A percentile compares a stretch with the other conserved stretches of the same genome.
These are phyloP conservation scores for Gallinago nigripennis DNA, from an alignment of 2,797 vertebrate genomes.

Conservation along the genomic window DNA sequence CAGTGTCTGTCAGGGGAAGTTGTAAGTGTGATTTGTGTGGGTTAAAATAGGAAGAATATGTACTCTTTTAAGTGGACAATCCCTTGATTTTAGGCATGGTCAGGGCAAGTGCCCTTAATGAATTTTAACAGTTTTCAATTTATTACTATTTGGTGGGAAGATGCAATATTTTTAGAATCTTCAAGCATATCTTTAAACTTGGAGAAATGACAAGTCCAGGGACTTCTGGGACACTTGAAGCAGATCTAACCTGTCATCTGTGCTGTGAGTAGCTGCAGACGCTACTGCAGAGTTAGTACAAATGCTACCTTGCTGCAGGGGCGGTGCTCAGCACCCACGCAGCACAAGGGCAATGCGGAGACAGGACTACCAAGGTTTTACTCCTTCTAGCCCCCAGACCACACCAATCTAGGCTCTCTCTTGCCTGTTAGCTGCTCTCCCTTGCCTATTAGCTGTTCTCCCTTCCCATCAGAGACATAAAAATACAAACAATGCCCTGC, in stretches of 20 bases:
- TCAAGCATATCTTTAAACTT: conserved; percentile 34
- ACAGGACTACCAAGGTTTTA: background rate
- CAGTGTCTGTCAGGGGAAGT: conserved; percentile 69
- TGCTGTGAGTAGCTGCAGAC: conserved; percentile 3
- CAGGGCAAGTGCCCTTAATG: background rate
- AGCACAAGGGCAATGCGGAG: fast-evolving
- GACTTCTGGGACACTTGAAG: conserved; percentile 46
- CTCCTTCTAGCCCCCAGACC: background rate
- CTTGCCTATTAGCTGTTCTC: background rate
- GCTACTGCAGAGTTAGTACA: background rate
- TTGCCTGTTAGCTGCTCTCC: background rate
- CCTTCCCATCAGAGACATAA: background rate
- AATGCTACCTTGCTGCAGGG: background rate
- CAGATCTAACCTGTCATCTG: conserved; percentile 53
- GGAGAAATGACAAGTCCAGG: conserved; percentile 49
- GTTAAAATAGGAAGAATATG: conserved; percentile 56
- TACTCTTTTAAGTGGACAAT: conserved; percentile 52
- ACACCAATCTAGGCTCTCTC: background rate
- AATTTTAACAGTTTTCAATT: background rate
- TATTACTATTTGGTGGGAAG: conserved; percentile 9
- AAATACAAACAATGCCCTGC: fast-evolving
- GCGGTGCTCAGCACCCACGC: background rate
- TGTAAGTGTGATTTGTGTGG: conserved; percentile 26
- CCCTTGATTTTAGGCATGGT: conserved; percentile 19
- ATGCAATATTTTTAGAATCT: conserved; percentile 17